Evolutionary conservation across 2,797 vertebrate species (phyloP), one percentile per base, ranked within the genome.

Genomic region (Anniella stebbinsi): DNA sequence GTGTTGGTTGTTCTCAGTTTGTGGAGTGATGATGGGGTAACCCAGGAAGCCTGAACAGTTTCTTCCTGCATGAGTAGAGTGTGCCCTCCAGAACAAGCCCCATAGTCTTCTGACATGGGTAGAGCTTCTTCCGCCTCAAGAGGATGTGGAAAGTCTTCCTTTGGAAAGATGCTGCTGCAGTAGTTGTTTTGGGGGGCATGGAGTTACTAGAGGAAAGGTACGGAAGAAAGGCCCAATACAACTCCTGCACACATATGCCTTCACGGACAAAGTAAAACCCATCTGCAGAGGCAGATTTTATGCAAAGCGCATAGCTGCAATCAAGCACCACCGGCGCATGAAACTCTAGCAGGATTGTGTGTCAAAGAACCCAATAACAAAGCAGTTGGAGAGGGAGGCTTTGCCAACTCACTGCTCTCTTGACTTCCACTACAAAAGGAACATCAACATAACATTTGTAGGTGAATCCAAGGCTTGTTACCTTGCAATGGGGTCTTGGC

Each of bases 171-270:
- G 17, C 36, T 80, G 15, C 3, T 21, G 15, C 18, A 21, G 54
- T 1, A 0, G 10, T 30, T 21, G n/a, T 48, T 3, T 8, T 17
- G 30, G 36, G 17, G 30, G 2, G 3, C 4, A 36, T 17, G n/a
- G n/a, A n/a, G n/a, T n/a, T n/a, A n/a, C n/a, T n/a, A n/a, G n/a
- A n/a, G n/a, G n/a, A n/a, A n/a, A n/a, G n/a, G 5, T 51, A 1
- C 33, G 92, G 92, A 90, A 84, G 91, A 88, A 2, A 17, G 0
- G 0, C 89, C 84, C 91, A 76, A 81, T 92, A 45, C 73, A 77
- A 94, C 67, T 82, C 9, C 0, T 28, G 48, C 25, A 45, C 45
- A 45, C 45, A 60, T 1, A 33, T 23, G 67, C 12, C 66, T 36
- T 28, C 75, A 45, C 75, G 7, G 66, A 12, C 8, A 21, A 54